These are phyloP conservation scores for Meiosimyza platycephala DNA, from an alignment of 2,888 invertebrate species.

Conservation along the genomic window DNA sequence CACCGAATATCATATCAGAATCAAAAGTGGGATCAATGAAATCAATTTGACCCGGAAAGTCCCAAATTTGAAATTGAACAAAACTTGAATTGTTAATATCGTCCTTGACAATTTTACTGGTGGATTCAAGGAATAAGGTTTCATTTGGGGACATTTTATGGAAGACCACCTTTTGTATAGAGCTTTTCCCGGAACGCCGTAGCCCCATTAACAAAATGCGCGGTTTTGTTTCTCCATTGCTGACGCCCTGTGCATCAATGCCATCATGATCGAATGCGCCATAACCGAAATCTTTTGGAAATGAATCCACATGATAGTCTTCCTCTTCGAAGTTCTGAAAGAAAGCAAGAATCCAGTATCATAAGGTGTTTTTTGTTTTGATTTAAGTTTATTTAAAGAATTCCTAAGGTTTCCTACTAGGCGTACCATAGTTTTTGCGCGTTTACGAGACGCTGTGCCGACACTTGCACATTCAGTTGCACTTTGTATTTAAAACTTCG, in stretches of 20 bases:
- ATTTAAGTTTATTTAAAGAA: constrained; percentile 8
- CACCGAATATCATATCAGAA: constrained; percentile 95
- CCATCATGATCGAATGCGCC: constrained; percentile 85
- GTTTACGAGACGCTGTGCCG: constrained; percentile 35
- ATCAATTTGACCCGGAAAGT: constrained; percentile 99
- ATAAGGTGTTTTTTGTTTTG: constrained; percentile 24
- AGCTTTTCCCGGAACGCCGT: constrained; percentile 97
- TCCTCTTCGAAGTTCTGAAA: constrained; percentile 71
- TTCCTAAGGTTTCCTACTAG: not conserved
- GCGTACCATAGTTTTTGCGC: constrained; percentile 38
- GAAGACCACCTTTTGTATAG: constrained; percentile 99
- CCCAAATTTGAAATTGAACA: constrained; percentile 99
- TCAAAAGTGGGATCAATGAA: constrained; percentile 97
- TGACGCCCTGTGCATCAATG: constrained; percentile 52
- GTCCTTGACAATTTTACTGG: constrained; percentile 98
- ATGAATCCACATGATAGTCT: constrained; percentile 74
- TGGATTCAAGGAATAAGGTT: constrained; percentile 97
- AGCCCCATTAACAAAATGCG: constrained; percentile 95
- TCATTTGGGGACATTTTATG: constrained; percentile 99
- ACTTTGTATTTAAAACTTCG: not conserved
- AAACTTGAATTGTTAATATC: constrained; percentile 96
- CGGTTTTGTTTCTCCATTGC: constrained; percentile 76
- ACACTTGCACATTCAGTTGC: constrained; percentile 31
- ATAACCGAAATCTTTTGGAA: constrained; percentile 94
- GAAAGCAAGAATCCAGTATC: not conserved